These are phyloP conservation scores for Standfussiana lucernea DNA, from an alignment of 2,888 invertebrate species.

Conservation along the genomic window DNA sequence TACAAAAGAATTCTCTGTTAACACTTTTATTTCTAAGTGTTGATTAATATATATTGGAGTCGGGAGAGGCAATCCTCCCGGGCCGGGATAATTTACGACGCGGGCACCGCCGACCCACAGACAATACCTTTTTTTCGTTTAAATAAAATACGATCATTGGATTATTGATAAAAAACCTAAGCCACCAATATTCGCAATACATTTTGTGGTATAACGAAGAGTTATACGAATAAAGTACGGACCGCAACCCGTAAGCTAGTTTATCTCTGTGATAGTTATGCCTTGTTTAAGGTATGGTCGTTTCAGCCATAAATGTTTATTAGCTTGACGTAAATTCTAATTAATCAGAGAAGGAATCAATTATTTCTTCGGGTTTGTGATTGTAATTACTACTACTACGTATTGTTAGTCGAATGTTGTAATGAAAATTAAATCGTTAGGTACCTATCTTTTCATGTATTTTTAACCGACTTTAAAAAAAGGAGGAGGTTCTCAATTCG, in stretches of 20 bases:
- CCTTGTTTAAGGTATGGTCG: neutral
- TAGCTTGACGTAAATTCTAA: constrained; percentile 14
- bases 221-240: constrained; percentile 27
- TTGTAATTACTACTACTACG: neutral
- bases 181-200: constrained; percentile 60
- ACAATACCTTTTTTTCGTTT: constrained; percentile 83
- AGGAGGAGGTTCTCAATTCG: too few relatives aligned
- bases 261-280: constrained; percentile 33
- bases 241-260: constrained; percentile 23
- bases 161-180: constrained; percentile 77
- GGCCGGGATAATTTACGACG: constrained; percentile 80
- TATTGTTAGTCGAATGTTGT: neutral
- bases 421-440: too few relatives aligned
- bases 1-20: constrained; percentile 72
- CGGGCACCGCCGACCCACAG: constrained; percentile 71
- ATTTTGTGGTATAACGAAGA: constrained; percentile 66
- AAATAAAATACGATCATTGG: constrained; percentile 85
- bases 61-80: constrained; percentile 79
- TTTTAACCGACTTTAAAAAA: too few relatives aligned
- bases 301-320: constrained; percentile 42
- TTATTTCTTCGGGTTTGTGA: constrained; percentile 15
- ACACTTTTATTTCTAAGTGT: constrained; percentile 79
- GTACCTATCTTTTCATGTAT: too few relatives aligned
- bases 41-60: constrained; percentile 84
- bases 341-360: constrained; percentile 24